Evolutionary conservation across 1,140 invertebrate species (phyloP).

Genomic region (Condylostylus longicornis): DNA sequence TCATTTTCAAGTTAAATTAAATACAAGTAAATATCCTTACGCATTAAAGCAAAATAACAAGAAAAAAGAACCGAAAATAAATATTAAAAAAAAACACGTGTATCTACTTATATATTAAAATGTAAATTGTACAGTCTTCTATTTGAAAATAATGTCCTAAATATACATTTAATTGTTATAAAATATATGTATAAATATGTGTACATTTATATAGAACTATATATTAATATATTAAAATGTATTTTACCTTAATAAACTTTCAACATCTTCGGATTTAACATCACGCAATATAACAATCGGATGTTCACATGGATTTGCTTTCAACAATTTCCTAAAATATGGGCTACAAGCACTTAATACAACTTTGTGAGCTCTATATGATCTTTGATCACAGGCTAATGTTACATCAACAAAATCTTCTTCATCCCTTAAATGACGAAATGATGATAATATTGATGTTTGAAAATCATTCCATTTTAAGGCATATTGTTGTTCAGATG

Average conservation of each 20-base stretch:
- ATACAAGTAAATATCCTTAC: no score
- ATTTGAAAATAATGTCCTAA: no score
- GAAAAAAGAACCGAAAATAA: no score
- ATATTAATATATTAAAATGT: no score
- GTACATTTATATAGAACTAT: no score
- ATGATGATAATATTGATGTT: conserved; percentile 72
- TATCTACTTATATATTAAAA: no score
- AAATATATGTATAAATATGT: no score
- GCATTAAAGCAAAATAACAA: no score
- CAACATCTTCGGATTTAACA: conserved; percentile 75
- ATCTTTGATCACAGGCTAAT: conserved; percentile 75
- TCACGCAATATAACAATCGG: conserved; percentile 84
- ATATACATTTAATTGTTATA: no score
- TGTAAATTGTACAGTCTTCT: no score
- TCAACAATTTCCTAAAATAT: conserved; percentile 75
- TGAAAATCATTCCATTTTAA: conserved; percentile 89
- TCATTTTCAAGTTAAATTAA: no score
- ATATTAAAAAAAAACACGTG: no score
- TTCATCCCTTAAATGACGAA: conserved; percentile 67
- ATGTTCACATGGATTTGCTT: conserved; percentile 85
- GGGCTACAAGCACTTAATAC: conserved; percentile 84
- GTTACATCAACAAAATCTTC: conserved; percentile 86
- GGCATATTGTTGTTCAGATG: conserved; percentile 72
- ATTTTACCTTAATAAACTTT: conserved; percentile 61
- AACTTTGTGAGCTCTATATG: conserved; percentile 78